Evolutionary conservation across 2,797 vertebrate genomes (phyloP), one percentile per base, ranked within the genome.

Genomic region (Chelon labrosus): DNA sequence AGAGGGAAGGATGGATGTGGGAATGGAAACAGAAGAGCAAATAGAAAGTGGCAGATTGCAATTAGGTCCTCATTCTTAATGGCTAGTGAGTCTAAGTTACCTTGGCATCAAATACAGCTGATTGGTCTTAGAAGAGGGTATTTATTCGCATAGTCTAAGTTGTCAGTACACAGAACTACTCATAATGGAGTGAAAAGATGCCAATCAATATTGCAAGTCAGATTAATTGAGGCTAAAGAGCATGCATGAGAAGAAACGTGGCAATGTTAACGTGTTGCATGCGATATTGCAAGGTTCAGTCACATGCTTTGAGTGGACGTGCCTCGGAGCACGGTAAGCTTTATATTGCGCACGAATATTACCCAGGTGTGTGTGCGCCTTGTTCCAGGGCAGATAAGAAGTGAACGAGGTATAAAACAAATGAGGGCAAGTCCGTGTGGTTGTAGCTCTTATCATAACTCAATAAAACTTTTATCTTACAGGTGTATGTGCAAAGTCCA

Each of bases 401-500:
- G 27, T 59, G 25, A 74, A 47, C 38, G 19, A 74, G 54, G 68
- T 66, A 80, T 77, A 85, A 85, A 86, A 75, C 68, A 60, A 66
- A 56, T 51, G 74, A 58, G 22, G 16, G 58, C 51, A 57, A 54
- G 70, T 55, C 35, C 49, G 52, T 54, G 17, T 16, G 9, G 38
- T 57, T 78, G 57, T 59, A 39, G 39, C 17, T 10, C 65, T 81
- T 91, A 89, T 89, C 83, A 25, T 83, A 73, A 83, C 46, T 73
- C 83, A 73, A 85, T 88, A 88, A 86, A 91, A 83, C 55, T 62
- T 87, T 92, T 84, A 90, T 87, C 78, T 63, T 27, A 25, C 50
- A 53, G 72, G 62, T 71, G 64, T 37, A 60, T n/a, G 82, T 9
- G 19, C 85, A 92, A 91, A 90, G 91, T 91, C 80, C 88, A 87